Evolutionary conservation across 2,113 vertebrate species (phyloP).

Genomic region (Aix galericulata): DNA sequence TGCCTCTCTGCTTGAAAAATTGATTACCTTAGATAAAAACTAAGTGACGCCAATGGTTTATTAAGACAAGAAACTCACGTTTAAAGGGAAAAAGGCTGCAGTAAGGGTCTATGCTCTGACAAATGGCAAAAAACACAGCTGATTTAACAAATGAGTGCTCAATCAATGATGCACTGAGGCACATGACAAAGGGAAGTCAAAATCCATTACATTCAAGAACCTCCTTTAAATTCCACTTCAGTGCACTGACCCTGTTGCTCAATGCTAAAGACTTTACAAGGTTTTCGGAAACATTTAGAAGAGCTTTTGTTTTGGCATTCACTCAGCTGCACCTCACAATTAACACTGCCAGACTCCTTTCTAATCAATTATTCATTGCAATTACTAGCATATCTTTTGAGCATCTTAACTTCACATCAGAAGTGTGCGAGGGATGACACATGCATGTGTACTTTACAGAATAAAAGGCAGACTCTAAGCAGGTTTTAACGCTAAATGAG

Average conservation of each 20-base stretch:
- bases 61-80: constrained; percentile 7
- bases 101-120: constrained; percentile 43
- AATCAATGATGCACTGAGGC: constrained; percentile 89
- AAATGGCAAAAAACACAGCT: constrained; percentile 75
- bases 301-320: constrained; percentile 73
- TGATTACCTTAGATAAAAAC: constrained; percentile 36
- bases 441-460: constrained; percentile 75
- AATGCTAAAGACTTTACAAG: constrained; percentile 79
- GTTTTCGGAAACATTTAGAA: constrained; percentile 76
- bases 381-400: constrained; percentile 76
- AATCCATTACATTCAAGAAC: constrained; percentile 87
- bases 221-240: constrained; percentile 87
- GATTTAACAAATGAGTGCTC: constrained; percentile 92
- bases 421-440: constrained; percentile 71
- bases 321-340: constrained; percentile 76
- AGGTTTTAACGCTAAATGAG: constrained; percentile 86
- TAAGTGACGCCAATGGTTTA: constrained; percentile 37
- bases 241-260: constrained; percentile 82
- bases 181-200: constrained; percentile 90
- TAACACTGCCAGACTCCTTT: constrained; percentile 75
- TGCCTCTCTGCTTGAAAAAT: background rate
- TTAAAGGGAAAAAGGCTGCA: constrained; percentile 52
- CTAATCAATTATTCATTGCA: constrained; percentile 79
- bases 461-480: constrained; percentile 81
- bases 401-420: constrained; percentile 73